Conservation (phyloP, 2,113 vertebrate genomes). For the Tonatia bakeri region DNA sequence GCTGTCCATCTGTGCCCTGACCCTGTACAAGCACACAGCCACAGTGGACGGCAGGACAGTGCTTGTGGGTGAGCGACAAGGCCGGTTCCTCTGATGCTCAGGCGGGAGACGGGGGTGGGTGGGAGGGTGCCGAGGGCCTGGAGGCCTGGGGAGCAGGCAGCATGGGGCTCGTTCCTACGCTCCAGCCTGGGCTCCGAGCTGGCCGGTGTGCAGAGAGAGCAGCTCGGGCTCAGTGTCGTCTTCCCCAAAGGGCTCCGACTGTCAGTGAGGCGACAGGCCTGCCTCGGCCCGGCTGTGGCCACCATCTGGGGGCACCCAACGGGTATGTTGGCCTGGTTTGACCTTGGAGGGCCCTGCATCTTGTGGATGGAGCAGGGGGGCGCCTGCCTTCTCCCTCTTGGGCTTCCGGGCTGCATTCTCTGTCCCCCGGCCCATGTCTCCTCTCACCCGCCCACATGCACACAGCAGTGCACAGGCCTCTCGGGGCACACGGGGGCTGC, state of each 20-base stretch:
- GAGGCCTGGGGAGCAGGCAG: background rate
- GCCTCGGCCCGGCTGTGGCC: no score
- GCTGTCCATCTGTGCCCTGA: conserved; percentile 95
- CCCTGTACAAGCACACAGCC: conserved; percentile 90
- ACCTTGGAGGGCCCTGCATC: background rate
- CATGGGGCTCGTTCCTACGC: fast-evolving
- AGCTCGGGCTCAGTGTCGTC: background rate
- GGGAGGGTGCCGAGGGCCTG: background rate
- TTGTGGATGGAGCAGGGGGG: background rate
- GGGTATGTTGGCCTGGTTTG: background rate
- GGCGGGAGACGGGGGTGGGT: background rate
- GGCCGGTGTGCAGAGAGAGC: background rate
- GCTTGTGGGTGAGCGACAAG: conserved; percentile 86
- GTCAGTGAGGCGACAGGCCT: background rate
- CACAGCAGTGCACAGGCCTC: background rate
- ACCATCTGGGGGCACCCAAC: background rate
- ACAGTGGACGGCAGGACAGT: conserved; percentile 84
- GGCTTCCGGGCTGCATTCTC: background rate
- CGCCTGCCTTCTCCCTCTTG: background rate
- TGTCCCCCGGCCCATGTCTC: background rate
- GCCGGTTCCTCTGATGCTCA: fast-evolving
- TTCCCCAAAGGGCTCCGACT: background rate
- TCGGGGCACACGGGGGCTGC: background rate
- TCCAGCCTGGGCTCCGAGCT: background rate
- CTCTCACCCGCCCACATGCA: background rate